phyloP scores from a whole-genome alignment of 1,140 invertebrate genomes.

The Steinernema khuongi region DNA sequence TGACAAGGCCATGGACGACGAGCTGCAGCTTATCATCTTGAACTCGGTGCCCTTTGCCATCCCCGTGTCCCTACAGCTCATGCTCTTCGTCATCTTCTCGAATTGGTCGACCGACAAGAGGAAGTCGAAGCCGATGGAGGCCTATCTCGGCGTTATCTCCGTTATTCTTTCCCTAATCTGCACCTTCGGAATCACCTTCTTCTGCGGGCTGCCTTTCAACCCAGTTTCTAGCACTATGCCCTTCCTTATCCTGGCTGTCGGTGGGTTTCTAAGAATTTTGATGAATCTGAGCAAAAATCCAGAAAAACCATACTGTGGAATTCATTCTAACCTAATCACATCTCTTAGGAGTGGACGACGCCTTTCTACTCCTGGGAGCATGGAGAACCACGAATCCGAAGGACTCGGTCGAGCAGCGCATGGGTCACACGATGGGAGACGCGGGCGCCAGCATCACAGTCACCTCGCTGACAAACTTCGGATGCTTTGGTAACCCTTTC shows the following conservation, averaged over 20 bases:
- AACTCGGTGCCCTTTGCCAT: conserved; percentile 55
- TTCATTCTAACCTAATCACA: too few species aligned
- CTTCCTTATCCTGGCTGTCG: conserved; percentile 55
- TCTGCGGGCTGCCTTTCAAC: conserved; percentile 52
- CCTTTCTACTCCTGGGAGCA: conserved; percentile 61
- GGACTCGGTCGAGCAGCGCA: conserved; percentile 53
- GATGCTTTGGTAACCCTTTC: conserved; percentile 58
- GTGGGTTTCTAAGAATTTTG: conserved; percentile 34
- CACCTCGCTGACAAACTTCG: conserved; percentile 62
- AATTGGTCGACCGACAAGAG: conserved; percentile 47
- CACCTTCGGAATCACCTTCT: conserved; percentile 57
- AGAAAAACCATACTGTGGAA: too few species aligned
- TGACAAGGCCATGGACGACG: conserved; percentile 58
- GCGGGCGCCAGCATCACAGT: conserved; percentile 62
- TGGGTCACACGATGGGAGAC: conserved; percentile 61
- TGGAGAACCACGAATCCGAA: conserved; percentile 59
- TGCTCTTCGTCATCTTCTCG: conserved; percentile 54
- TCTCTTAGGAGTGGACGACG: conserved; percentile 60
- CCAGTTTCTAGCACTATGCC: conserved; percentile 58
- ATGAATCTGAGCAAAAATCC: not conserved
- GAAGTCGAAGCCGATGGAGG: conserved; percentile 57
- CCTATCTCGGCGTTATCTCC: conserved; percentile 54
- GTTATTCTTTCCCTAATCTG: conserved; percentile 51
- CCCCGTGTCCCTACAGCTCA: conserved; percentile 54
- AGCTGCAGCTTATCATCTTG: conserved; percentile 53